Evolutionary conservation across 2,888 invertebrate species (phyloP).

Genomic region (Limenitis camilla): DNA sequence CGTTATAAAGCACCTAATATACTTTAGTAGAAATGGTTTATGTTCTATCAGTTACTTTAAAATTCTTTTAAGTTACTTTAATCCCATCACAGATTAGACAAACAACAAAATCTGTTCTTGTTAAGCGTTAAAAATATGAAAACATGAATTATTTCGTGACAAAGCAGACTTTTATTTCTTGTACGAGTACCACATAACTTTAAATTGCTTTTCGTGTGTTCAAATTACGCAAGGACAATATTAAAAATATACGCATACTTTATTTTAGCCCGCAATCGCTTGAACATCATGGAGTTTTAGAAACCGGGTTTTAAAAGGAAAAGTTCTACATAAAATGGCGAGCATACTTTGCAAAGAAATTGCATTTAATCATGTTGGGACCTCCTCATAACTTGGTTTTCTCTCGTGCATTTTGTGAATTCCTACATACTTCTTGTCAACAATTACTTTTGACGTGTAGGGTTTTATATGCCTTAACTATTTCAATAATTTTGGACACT

Average conservation of each 20-base stretch:
- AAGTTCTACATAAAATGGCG: constrained; percentile 52
- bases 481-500: constrained; percentile 45
- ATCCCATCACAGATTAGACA: too few relatives aligned
- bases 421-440: constrained; percentile 60
- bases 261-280: constrained; percentile 36
- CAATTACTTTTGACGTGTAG: constrained; percentile 55
- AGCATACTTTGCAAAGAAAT: constrained; percentile 68
- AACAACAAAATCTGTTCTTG: too few relatives aligned
- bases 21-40: too few relatives aligned
- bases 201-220: neutral
- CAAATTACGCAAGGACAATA: neutral
- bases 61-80: too few relatives aligned
- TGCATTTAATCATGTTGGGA: constrained; percentile 68
- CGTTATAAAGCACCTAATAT: too few relatives aligned
- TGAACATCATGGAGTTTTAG: constrained; percentile 38
- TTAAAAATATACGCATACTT: constrained; percentile 19
- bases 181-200: too few relatives aligned
- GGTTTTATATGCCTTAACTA: constrained; percentile 49
- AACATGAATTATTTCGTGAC: too few relatives aligned
- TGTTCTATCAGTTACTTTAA: too few relatives aligned
- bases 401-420: constrained; percentile 59
- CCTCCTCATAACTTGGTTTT: constrained; percentile 55
- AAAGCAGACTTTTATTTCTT: too few relatives aligned
- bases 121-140: too few relatives aligned
- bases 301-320: constrained; percentile 47